Evolutionary conservation across 2,797 vertebrate genomes (phyloP).

Genomic region (Anguilla obscura): DNA sequence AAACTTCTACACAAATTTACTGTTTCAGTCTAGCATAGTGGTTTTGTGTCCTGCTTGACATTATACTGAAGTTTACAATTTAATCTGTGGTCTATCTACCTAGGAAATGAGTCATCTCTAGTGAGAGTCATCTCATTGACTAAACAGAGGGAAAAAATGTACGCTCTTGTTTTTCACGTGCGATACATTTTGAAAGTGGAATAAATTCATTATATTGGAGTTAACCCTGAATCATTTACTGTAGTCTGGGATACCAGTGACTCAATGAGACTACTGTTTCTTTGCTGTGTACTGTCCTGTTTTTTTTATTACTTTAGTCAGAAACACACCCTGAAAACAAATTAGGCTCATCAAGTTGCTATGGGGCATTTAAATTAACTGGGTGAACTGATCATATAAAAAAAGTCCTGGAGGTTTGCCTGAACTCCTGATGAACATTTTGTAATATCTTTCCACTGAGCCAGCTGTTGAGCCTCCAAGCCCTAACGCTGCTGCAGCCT

Average conservation of each 20-base stretch:
- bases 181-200: background rate
- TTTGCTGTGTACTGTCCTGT: background rate
- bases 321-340: slow-evolving; percentile 22
- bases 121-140: slow-evolving; percentile 1
- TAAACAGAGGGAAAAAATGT: slow-evolving; percentile 9
- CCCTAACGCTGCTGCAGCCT: background rate
- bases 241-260: slow-evolving; percentile 9
- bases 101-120: slow-evolving; percentile 13
- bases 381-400: slow-evolving; percentile 9
- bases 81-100: slow-evolving; percentile 17
- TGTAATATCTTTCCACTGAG: background rate
- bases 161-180: background rate
- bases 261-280: background rate
- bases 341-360: slow-evolving; percentile 9
- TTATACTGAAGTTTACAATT: slow-evolving; percentile 11
- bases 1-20: background rate
- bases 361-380: slow-evolving; percentile 3
- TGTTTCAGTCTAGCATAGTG: background rate
- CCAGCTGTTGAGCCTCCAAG: background rate
- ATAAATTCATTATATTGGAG: slow-evolving; percentile 24
- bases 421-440: slow-evolving; percentile 6
- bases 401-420: background rate
- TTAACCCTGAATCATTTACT: slow-evolving; percentile 26
- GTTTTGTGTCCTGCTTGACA: background rate
- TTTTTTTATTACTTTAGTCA: background rate